phyloP scores from a whole-genome alignment of 2,113 vertebrate species.

The Spheniscus mendiculus region DNA sequence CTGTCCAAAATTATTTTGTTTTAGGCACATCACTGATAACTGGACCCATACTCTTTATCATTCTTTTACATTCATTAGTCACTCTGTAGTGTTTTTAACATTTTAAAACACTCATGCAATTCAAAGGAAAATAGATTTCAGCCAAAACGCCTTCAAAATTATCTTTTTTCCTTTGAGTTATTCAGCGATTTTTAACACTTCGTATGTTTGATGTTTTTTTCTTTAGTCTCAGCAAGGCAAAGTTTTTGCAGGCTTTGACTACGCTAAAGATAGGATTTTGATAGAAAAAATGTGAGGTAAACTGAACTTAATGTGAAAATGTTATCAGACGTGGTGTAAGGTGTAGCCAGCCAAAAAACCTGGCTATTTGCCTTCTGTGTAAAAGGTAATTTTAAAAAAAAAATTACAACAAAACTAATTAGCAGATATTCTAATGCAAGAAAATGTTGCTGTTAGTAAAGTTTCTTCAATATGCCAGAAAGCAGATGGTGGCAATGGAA shows the following conservation, averaged over 20 bases:
- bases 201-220: conserved; percentile 65
- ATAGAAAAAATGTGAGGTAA: conserved; percentile 39
- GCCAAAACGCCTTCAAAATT: conserved; percentile 67
- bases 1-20: conserved; percentile 61
- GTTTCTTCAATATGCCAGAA: conserved; percentile 74
- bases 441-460: conserved; percentile 75
- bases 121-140: conserved; percentile 69
- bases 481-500: conserved; percentile 75
- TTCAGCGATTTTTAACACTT: conserved; percentile 73
- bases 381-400: conserved; percentile 60
- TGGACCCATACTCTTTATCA: conserved; percentile 62
- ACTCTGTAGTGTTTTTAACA: conserved; percentile 71
- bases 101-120: conserved; percentile 72
- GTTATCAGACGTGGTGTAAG: conserved; percentile 48
- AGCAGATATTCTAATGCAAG: conserved; percentile 77
- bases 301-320: conserved; percentile 52
- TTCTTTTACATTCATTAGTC: conserved; percentile 62
- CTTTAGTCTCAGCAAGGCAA: conserved; percentile 62
- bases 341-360: conserved; percentile 42
- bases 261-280: conserved; percentile 37
- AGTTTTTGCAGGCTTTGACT: conserved; percentile 64
- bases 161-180: conserved; percentile 65
- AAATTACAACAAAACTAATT: conserved; percentile 74
- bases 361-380: conserved; percentile 66
- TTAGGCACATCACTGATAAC: conserved; percentile 54